Percentiles rank a stretch among this genome's conserved stretches.
Conservation (phyloP, 2,113 vertebrate genomes). For the Chloropsis cyanopogon region DNA sequence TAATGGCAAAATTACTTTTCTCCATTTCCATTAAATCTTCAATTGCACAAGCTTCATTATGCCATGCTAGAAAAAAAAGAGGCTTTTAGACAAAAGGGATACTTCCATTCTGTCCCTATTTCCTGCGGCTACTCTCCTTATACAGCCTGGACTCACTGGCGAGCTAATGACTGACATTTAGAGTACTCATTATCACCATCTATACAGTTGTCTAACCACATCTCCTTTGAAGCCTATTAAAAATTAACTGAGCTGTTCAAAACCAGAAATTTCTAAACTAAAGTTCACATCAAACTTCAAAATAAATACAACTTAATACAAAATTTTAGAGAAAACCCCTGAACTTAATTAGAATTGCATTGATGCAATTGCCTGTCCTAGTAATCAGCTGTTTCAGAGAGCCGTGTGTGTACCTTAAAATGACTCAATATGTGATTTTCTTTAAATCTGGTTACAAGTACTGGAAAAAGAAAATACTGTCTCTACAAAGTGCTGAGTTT, state of each 20-base stretch:
- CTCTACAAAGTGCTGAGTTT: not conserved
- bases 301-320: slow-evolving; percentile 51
- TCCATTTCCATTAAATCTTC: not conserved
- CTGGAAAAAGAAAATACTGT: not conserved
- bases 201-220: not conserved
- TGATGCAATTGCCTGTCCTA: not conserved
- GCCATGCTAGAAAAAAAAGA: not conserved
- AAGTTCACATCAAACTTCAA: not conserved
- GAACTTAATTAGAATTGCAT: not conserved
- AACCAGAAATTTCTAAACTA: not conserved
- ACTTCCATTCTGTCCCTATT: not conserved
- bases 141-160: not conserved
- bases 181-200: not conserved
- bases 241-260: not conserved
- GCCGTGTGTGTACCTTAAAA: not conserved
- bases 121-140: not conserved
- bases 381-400: not conserved
- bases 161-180: not conserved
- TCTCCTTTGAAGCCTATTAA: not conserved
- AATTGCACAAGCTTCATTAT: not conserved
- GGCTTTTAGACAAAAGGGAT: not conserved
- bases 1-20: not conserved
- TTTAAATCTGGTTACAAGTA: not conserved
- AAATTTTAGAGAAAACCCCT: not conserved
- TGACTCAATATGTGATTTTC: not conserved